A percentile compares a stretch with the other conserved stretches of the same genome.
Conservation (phyloP, 1,140 invertebrate genomes). For the Parapsyche elsis region DNA sequence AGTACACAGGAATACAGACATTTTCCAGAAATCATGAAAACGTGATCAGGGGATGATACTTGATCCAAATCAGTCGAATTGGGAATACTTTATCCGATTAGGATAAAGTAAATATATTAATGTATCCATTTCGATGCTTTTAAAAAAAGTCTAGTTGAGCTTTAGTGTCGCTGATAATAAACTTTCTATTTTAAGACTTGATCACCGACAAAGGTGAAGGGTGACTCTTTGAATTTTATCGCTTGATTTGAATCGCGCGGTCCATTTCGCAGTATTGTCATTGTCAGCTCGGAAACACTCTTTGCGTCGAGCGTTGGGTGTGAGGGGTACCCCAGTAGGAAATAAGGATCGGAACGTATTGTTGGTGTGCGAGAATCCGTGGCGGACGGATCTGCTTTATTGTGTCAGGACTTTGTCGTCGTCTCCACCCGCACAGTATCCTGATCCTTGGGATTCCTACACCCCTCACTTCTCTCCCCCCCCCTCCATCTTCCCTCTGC, state of each 20-base stretch:
- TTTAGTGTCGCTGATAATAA: no score
- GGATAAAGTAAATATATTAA: no score
- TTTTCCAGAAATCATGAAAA: no score
- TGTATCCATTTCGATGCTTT: no score
- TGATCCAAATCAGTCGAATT: no score
- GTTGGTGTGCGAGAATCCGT: slow-evolving; percentile 50
- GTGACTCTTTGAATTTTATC: no score
- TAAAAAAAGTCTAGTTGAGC: no score
- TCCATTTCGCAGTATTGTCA: neutral
- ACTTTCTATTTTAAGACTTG: no score
- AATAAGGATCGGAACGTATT: slow-evolving; percentile 42
- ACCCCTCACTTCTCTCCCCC: neutral
- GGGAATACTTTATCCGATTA: no score
- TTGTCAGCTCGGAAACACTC: neutral
- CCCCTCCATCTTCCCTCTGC: neutral
- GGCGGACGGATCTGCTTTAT: slow-evolving; percentile 47
- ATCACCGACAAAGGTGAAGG: no score
- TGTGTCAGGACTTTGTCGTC: slow-evolving; percentile 42
- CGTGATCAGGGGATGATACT: no score
- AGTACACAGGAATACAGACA: no score
- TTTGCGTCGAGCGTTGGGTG: neutral
- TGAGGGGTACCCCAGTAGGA: neutral
- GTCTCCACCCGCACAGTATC: neutral
- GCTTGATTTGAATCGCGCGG: neutral
- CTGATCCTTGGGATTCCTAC: neutral